Percentiles rank a stretch among this genome's conserved stretches.
These are phyloP conservation scores for Clitarchus hookeri DNA, from an alignment of 2,888 invertebrate species.

Conservation along the genomic window DNA sequence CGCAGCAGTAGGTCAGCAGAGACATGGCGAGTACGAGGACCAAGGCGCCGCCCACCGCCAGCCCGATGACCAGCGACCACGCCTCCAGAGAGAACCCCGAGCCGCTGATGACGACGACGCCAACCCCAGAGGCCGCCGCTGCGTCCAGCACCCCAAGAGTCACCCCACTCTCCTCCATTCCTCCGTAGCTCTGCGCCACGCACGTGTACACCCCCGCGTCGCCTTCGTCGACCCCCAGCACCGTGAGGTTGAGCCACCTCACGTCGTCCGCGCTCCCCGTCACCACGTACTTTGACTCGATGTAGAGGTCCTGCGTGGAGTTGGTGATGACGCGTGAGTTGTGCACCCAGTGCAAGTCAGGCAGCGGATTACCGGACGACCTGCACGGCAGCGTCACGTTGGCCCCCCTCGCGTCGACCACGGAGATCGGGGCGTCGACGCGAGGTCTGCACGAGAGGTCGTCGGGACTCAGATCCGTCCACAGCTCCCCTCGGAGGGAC, in stretches of 20 bases:
- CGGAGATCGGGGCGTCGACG: slow-evolving; percentile 68
- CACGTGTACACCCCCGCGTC: slow-evolving; percentile 79
- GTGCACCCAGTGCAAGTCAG: slow-evolving; percentile 74
- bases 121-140: slow-evolving; percentile 47
- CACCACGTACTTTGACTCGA: slow-evolving; percentile 45
- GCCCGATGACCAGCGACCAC: slow-evolving; percentile 53
- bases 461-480: slow-evolving; percentile 71
- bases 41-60: slow-evolving; percentile 57
- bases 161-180: slow-evolving; percentile 77
- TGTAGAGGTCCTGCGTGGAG: slow-evolving; percentile 22
- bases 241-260: slow-evolving; percentile 70
- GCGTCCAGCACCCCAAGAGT: slow-evolving; percentile 59
- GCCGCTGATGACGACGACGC: slow-evolving; percentile 54
- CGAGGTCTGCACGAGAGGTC: slow-evolving; percentile 84
- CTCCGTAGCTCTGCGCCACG: slow-evolving; percentile 80
- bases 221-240: slow-evolving; percentile 63
- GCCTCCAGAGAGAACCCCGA: slow-evolving; percentile 45
- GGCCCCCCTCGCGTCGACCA: slow-evolving; percentile 64
- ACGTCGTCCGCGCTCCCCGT: not conserved
- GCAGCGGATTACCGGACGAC: slow-evolving; percentile 75
- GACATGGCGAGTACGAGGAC: slow-evolving; percentile 56
- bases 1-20: slow-evolving; percentile 63
- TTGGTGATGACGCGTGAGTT: slow-evolving; percentile 63
- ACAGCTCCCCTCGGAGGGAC: slow-evolving; percentile 68
- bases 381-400: slow-evolving; percentile 77